These are phyloP conservation scores for Cylloceria caligata DNA, from an alignment of 2,888 invertebrate genomes.

Conservation along the genomic window DNA sequence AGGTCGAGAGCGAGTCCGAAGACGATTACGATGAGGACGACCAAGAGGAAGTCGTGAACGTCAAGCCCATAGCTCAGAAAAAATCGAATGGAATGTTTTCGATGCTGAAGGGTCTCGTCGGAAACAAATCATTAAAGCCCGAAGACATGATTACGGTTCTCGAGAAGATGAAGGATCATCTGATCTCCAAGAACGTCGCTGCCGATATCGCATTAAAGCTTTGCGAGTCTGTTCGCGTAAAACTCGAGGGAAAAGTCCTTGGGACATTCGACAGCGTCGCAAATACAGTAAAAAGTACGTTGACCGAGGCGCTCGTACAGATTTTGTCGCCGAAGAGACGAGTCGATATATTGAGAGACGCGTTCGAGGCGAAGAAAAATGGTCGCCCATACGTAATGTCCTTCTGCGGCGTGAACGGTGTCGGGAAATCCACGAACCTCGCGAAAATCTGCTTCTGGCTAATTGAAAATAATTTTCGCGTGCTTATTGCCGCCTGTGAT, in stretches of 20 bases:
- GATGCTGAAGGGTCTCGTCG: conserved; percentile 94
- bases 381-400: conserved; percentile 97
- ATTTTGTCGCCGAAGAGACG: conserved; percentile 97
- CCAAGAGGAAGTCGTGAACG: conserved; percentile 79
- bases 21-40: conserved; percentile 88
- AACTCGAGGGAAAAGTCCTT: conserved; percentile 95
- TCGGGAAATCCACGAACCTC: conserved; percentile 99
- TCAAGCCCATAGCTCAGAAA: conserved; percentile 76
- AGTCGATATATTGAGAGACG: conserved; percentile 98
- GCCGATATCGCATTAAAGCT: conserved; percentile 97
- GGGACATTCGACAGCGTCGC: conserved; percentile 98
- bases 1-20: conserved; percentile 91
- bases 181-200: conserved; percentile 99
- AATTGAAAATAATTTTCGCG: conserved; percentile 97
- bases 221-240: conserved; percentile 95
- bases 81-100: conserved; percentile 91
- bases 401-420: conserved; percentile 99
- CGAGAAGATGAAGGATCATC: conserved; percentile 97
- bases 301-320: conserved; percentile 96
- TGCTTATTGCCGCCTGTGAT: conserved; percentile 99
- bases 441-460: conserved; percentile 99
- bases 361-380: conserved; percentile 93
- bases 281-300: conserved; percentile 93
- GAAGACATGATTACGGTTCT: conserved; percentile 94
- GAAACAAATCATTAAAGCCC: conserved; percentile 93